Conservation (phyloP, 1,140 invertebrate species). For the Drosophila funebris region DNA sequence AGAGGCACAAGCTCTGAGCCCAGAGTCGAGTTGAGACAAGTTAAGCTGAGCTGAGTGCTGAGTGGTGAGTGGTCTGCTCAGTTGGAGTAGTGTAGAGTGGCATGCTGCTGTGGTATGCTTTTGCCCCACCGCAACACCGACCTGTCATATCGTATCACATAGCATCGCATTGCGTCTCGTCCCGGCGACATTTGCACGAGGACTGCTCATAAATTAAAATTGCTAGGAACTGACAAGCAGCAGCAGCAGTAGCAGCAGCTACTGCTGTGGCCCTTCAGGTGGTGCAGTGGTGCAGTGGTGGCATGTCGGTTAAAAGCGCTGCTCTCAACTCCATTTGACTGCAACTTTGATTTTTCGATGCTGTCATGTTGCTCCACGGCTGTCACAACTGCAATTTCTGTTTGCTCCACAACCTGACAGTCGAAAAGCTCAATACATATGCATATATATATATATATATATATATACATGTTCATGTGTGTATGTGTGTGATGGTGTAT, state of each 20-base stretch:
- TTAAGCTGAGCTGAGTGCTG: not conserved
- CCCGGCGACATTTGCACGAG: slow-evolving; percentile 28
- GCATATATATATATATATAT: too few relatives aligned
- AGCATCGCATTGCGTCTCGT: not conserved
- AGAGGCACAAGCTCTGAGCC: slow-evolving; percentile 38
- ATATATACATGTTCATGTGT: too few relatives aligned
- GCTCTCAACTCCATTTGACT: slow-evolving; percentile 22
- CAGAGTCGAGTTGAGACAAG: slow-evolving; percentile 43
- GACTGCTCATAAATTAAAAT: slow-evolving; percentile 48
- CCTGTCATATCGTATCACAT: not conserved
- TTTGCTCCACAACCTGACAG: slow-evolving; percentile 45
- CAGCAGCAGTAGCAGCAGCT: not conserved
- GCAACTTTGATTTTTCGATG: slow-evolving; percentile 41
- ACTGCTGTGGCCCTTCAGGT: not conserved
- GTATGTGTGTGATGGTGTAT: slow-evolving; percentile 1
- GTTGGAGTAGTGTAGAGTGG: not conserved
- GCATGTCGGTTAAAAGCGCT: not conserved
- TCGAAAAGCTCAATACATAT: slow-evolving; percentile 23
- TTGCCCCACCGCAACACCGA: not conserved
- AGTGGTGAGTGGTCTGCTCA: not conserved
- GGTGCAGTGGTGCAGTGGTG: not conserved
- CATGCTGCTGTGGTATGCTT: not conserved
- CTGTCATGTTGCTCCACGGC: slow-evolving; percentile 21
- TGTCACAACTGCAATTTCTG: slow-evolving; percentile 51
- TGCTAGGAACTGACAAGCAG: slow-evolving; percentile 22